Base-by-base conservation (phyloP, 2,888 invertebrate species). In the Synergus gifuensis region DNA sequence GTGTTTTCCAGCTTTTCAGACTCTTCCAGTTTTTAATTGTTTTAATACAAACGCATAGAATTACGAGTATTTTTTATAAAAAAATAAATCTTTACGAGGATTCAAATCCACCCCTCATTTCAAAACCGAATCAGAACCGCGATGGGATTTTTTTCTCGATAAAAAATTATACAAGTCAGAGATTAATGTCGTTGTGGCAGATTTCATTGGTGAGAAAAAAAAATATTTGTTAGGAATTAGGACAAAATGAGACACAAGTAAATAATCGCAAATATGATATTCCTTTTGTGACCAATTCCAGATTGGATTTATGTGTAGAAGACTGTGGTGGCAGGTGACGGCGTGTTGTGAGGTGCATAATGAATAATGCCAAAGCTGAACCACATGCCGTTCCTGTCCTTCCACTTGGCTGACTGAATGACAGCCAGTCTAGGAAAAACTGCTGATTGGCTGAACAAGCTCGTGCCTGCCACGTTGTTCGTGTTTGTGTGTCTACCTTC, bases 261-360 rank as follows among this genome's bases (percentile, higher is more conserved):
- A 14, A 62, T 14, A 7, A 60, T 22, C 14, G 28, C 22, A 28
- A 62, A 62, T 62, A 46, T 40, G 18, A 5, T 46, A 14, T 67
- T 11, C 22, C 22, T 28, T 28, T 46, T 16, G 36, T 58, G 40
- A 4, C 12, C 36, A 36, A 73, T 54, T 4, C n/a, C 40, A 73
- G 73, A 73, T 73, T 73, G 1, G 11, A 36, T 54, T 66, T 54
- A 54, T 76, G 40, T 73, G 76, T 77, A 66, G 73, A 79, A 79
- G 76, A 79, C 79, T 84, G 83, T 78, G 83, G 84, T 81, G 87
- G 88, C 88, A 89, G 89, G 90, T 89, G 91, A 90, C 90, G 90
- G 90, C 87, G 87, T 90, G 90, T 90, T 90, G 89, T 87, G 88
- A 89, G 88, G 87, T 91, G 89, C 91, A 91, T 91, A 91, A 91